A percentile compares a stretch with the other conserved stretches of the same genome.
These are phyloP conservation scores for Arenicola marina DNA, from an alignment of 2,888 invertebrate species.

Conservation along the genomic window DNA sequence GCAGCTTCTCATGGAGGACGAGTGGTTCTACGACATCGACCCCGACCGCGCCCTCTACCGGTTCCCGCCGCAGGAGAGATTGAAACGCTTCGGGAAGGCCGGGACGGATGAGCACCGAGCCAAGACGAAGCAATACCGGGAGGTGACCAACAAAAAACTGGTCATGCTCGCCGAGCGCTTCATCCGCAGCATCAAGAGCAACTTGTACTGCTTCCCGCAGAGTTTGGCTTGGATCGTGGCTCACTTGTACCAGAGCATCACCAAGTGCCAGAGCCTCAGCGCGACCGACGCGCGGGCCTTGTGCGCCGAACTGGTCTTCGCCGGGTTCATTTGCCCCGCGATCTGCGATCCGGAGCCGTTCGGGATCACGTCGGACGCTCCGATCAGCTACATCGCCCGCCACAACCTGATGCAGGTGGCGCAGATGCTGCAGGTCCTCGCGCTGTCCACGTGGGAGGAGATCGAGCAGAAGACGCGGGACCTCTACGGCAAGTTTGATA, in stretches of 20 bases:
- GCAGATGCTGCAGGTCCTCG: constrained; percentile 77
- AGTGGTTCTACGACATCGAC: constrained; percentile 89
- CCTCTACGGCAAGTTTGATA: constrained; percentile 79
- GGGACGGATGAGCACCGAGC: constrained; percentile 74
- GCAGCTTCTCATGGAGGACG: constrained; percentile 85
- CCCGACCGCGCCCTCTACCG: constrained; percentile 77
- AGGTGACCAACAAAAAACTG: constrained; percentile 72
- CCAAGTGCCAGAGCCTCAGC: constrained; percentile 20
- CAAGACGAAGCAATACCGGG: constrained; percentile 78
- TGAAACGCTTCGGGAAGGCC: constrained; percentile 76
- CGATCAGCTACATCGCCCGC: constrained; percentile 86
- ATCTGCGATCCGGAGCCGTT: constrained; percentile 95
- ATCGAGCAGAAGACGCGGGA: constrained; percentile 76
- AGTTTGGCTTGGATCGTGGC: constrained; percentile 86
- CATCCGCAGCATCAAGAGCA: constrained; percentile 79
- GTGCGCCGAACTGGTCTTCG: constrained; percentile 90
- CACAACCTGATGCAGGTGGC: constrained; percentile 71
- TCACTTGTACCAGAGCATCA: constrained; percentile 73
- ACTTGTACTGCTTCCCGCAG: constrained; percentile 88
- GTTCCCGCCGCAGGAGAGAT: constrained; percentile 68
- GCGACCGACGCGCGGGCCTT: constrained; percentile 67
- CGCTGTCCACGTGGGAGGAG: constrained; percentile 78
- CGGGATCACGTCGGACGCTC: constrained; percentile 86
- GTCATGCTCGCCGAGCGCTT: constrained; percentile 80
- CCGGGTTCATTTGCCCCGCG: constrained; percentile 92